phyloP scores from a whole-genome alignment of 37 sponge, comb jelly and placozoan species.

The Beroe ovata region DNA sequence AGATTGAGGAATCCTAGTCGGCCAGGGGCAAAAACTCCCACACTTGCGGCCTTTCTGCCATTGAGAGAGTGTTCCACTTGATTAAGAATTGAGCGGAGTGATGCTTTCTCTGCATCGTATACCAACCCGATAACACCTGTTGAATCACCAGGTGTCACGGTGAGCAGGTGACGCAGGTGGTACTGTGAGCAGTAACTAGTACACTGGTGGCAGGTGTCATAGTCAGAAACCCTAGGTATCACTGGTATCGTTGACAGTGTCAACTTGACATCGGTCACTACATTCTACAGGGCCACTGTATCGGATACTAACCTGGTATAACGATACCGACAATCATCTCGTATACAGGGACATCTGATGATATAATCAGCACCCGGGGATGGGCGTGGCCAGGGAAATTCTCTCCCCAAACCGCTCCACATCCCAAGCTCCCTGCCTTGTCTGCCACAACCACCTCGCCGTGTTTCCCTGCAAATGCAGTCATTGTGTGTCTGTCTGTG shows the following conservation, averaged over 20 bases:
- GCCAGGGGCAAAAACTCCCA: slow-evolving; percentile 33
- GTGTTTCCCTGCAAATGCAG: neutral
- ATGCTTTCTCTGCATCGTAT: slow-evolving; percentile 21
- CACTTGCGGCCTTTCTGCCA: slow-evolving; percentile 13
- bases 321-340: slow-evolving; percentile 48
- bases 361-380: slow-evolving; percentile 20
- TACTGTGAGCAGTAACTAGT: too few relatives aligned
- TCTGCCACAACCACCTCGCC: neutral
- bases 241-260: neutral
- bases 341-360: slow-evolving; percentile 50
- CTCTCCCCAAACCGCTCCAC: slow-evolving; percentile 64
- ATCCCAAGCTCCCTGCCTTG: neutral
- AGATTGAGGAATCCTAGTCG: slow-evolving; percentile 11
- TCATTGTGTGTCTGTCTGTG: neutral
- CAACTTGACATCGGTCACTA: neutral
- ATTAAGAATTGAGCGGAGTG: slow-evolving; percentile 35
- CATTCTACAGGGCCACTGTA: neutral
- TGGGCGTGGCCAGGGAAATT: slow-evolving; percentile 30
- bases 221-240: neutral
- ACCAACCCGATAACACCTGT: slow-evolving; percentile 53
- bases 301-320: slow-evolving; percentile 11
- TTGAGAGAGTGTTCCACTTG: slow-evolving; percentile 37
- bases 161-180: too few relatives aligned
- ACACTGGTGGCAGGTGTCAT: neutral
- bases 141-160: too few relatives aligned